These are phyloP conservation scores for Anguilla megastoma DNA, from an alignment of 2,797 vertebrate genomes.

Conservation along the genomic window DNA sequence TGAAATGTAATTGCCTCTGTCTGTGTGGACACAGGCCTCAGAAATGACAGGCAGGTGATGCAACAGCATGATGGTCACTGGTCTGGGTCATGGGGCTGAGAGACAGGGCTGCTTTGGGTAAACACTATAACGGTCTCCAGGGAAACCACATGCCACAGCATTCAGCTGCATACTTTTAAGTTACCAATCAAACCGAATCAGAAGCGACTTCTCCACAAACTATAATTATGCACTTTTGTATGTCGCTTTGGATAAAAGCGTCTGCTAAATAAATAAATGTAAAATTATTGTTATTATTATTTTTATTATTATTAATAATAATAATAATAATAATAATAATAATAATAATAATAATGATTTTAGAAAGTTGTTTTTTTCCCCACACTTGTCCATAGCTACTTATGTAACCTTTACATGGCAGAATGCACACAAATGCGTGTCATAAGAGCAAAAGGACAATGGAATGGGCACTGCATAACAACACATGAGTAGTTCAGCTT, in stretches of 20 bases:
- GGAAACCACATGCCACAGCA: constrained; percentile 27
- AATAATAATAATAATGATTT: no score
- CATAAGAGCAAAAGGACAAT: no score
- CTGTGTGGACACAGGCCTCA: background rate
- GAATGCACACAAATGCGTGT: no score
- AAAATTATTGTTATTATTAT: background rate
- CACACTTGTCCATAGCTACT: no score
- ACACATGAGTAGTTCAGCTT: no score
- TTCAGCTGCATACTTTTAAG: constrained; percentile 15
- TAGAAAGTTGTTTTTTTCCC: no score
- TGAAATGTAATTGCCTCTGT: background rate
- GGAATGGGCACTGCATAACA: no score
- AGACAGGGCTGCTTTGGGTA: constrained; percentile 18
- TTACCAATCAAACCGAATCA: background rate
- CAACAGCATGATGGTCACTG: background rate
- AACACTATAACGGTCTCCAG: background rate
- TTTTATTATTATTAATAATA: background rate
- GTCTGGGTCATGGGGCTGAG: background rate
- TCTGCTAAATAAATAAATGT: background rate
- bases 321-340: background rate
- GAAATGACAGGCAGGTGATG: background rate
- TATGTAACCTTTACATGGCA: no score
- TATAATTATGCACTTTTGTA: background rate
- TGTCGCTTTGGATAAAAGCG: no score
- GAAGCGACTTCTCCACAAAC: background rate